Conservation (phyloP, 2,113 vertebrate species). For the Rhadina sibilatrix region DNA sequence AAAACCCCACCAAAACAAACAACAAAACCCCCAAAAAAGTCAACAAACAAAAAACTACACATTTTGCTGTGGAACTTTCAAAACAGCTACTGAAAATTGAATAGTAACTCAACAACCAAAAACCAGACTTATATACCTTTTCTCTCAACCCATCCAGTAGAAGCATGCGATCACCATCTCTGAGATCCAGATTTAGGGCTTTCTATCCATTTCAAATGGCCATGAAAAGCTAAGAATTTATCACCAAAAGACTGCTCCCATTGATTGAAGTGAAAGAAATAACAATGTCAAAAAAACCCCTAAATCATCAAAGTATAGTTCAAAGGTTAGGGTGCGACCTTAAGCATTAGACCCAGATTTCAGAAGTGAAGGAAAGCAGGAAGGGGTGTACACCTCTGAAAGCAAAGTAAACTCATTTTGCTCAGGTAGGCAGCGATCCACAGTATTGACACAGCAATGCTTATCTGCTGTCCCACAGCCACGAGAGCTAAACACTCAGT, state of each 20-base stretch:
- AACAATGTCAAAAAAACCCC: not conserved
- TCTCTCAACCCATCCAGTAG: not conserved
- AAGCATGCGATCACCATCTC: accelerated
- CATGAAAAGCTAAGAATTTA: not conserved
- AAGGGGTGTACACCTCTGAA: not conserved
- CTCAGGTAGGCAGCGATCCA: not conserved
- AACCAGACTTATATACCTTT: not conserved
- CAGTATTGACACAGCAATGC: not conserved
- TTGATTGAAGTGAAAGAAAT: not conserved
- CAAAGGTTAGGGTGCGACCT: not conserved
- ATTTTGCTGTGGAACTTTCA: not conserved
- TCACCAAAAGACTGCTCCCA: not conserved
- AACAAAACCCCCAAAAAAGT: no score
- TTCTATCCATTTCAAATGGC: not conserved
- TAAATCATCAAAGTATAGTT: not conserved
- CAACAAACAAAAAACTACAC: not conserved
- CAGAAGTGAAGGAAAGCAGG: not conserved
- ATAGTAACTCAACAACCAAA: not conserved
- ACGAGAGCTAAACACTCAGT: accelerated
- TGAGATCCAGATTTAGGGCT: not conserved
- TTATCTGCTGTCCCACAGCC: not conserved
- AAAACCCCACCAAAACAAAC: not conserved
- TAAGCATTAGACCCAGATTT: not conserved
- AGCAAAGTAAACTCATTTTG: not conserved
- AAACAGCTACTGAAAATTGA: not conserved